These are phyloP conservation scores for Scaptomyza montana DNA, from an alignment of 1,140 invertebrate species.

Conservation along the genomic window DNA sequence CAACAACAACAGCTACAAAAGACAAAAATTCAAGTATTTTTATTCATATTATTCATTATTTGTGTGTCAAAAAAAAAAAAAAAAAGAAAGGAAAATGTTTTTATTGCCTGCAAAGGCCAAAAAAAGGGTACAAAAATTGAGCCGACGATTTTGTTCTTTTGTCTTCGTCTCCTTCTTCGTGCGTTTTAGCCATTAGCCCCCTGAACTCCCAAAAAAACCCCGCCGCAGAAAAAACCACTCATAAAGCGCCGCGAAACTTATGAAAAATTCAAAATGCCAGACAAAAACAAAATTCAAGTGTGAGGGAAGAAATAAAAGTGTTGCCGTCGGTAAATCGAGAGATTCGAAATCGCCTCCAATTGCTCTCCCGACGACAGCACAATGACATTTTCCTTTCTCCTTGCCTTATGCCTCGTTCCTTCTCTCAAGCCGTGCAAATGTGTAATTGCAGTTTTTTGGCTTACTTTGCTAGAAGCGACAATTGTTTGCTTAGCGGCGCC, in stretches of 20 bases:
- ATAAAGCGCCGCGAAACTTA: conserved; percentile 57
- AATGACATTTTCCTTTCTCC: conserved; percentile 75
- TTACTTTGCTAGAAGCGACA: conserved; percentile 35
- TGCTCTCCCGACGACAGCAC: conserved; percentile 58
- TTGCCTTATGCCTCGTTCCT: background rate
- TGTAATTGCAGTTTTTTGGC: conserved; percentile 65
- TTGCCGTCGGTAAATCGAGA: conserved; percentile 64
- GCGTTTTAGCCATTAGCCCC: conserved; percentile 56
- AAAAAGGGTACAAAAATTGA: conserved; percentile 76
- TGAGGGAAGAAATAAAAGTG: conserved; percentile 10
- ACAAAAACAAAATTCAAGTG: conserved; percentile 9
- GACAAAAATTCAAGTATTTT: conserved; percentile 65
- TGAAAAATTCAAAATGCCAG: conserved; percentile 70
- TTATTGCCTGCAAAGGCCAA: conserved; percentile 64
- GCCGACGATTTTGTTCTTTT: conserved; percentile 20
- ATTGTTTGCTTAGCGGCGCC: conserved; percentile 64
- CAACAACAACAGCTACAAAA: conserved; percentile 18
- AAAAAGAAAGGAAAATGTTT: conserved; percentile 66
- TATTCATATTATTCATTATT: conserved; percentile 82
- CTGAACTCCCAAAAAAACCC: background rate
- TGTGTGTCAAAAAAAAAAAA: conserved; percentile 19
- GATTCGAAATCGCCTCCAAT: conserved; percentile 46
- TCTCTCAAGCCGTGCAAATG: conserved; percentile 29
- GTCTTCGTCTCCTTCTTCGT: conserved; percentile 19
- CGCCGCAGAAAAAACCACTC: conserved; percentile 5